Evolutionary conservation across 2,888 invertebrate species (phyloP), one percentile per base, ranked within the genome.

Genomic region (Stictocephala bisonia): DNA sequence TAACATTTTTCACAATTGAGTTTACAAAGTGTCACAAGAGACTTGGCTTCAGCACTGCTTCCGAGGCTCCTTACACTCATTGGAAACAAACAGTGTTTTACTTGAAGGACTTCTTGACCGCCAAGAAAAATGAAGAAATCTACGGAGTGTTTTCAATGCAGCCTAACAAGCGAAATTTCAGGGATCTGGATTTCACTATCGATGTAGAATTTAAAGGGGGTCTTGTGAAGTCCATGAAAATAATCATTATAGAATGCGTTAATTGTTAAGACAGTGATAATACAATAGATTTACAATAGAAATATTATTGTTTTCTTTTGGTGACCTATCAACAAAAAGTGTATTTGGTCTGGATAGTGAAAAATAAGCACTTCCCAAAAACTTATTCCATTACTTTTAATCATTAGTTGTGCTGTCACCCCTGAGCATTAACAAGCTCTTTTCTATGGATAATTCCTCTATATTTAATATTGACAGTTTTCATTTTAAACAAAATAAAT

Each of bases 1-100:
- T 99, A 78, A 97, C 99, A 22, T 99, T 96, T 87, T 99, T 99
- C 87, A 99, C 96, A 82, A 97, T 99, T 79, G 99, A 99, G 86
- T 99, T 99, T 87, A 96, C 97, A 40, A 97, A 98, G 88, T 99
- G 97, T 80, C 99, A 99, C 88, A 99, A 98, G 86, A 90, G 96
- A 72, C 94, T 96, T 77, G 98, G 99, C 24, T 99, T 99, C 86
- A 98, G 97, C 81, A 99, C 99, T 73, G 96, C 96, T 0, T 99
- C 99, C 0, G 99, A 99, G 83, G 93, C 96, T 0, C 94, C 95
- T 29, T 99, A 99, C 85, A 99, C 99, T 22, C 99, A 99, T 85
- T 99, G 99, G 99, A 99, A 99, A 85, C 97, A 98, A 85, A 95
- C 94, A 6, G 99, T 99, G 66, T 99, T 99, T 86, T 99, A 99